These are phyloP conservation scores for Indri indri DNA, from an alignment of 2,113 vertebrate species.

Conservation along the genomic window DNA sequence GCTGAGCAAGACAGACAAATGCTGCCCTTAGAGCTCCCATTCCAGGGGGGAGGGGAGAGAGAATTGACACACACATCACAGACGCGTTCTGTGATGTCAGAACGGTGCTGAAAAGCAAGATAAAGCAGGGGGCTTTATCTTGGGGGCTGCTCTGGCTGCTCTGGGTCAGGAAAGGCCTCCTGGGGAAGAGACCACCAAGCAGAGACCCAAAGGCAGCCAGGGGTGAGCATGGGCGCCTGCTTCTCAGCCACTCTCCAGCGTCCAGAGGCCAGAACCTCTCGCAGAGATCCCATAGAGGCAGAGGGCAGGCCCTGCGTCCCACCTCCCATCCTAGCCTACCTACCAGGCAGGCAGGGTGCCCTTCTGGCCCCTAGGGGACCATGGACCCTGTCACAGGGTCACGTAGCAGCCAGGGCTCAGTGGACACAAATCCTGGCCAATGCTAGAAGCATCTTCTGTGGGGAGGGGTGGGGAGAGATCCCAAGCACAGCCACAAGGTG, in stretches of 20 bases:
- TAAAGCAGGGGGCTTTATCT: no score
- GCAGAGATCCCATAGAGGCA: background rate
- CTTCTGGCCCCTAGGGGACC: background rate
- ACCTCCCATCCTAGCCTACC: background rate
- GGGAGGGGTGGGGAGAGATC: background rate
- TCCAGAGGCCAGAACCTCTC: background rate
- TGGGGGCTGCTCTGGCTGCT: no score
- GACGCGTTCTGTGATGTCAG: fast-evolving
- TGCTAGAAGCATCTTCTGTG: background rate
- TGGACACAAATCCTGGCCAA: background rate
- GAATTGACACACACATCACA: fast-evolving
- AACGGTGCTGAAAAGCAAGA: fast-evolving
- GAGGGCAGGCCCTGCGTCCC: background rate
- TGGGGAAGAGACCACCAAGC: background rate
- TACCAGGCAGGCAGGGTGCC: background rate
- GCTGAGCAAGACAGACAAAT: background rate
- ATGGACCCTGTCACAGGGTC: background rate
- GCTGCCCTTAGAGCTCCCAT: background rate
- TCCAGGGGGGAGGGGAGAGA: background rate
- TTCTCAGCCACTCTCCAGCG: background rate
- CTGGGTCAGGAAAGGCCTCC: background rate
- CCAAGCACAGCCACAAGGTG: background rate
- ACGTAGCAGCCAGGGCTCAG: background rate
- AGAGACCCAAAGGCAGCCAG: background rate
- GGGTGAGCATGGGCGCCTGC: background rate